A percentile compares a stretch with the other conserved stretches of the same genome.
Evolutionary conservation across 2,888 invertebrate species (phyloP).

Genomic region (Parthenolecanium corni): DNA sequence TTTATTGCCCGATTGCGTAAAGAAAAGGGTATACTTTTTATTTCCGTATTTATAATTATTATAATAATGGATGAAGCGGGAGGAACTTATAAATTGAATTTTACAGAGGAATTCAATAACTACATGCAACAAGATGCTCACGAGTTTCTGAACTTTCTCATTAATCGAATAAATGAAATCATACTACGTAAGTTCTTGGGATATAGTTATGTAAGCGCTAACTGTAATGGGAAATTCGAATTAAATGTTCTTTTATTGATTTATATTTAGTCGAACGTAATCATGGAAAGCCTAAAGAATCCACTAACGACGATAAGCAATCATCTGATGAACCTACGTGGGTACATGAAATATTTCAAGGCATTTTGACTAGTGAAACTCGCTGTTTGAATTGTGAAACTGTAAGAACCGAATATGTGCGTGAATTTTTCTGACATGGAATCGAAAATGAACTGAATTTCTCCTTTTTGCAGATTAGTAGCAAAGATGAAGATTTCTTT

Average conservation of each 20-base stretch:
- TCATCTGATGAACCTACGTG: constrained; percentile 76
- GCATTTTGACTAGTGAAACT: constrained; percentile 97
- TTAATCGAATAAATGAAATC: constrained; percentile 97
- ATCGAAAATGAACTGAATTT: not conserved
- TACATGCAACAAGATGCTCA: constrained; percentile 99
- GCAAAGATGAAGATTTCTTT: constrained; percentile 98
- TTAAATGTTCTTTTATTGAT: not conserved
- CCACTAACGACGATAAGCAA: constrained; percentile 39
- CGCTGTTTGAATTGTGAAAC: constrained; percentile 99
- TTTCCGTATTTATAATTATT: not conserved
- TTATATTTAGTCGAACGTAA: constrained; percentile 22
- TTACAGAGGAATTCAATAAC: constrained; percentile 95
- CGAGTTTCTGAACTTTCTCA: constrained; percentile 96
- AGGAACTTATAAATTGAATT: not conserved
- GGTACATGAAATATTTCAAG: constrained; percentile 99
- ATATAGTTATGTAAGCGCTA: not conserved
- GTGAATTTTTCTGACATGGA: not conserved
- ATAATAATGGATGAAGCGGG: not conserved
- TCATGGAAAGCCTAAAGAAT: constrained; percentile 43
- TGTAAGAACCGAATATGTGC: constrained; percentile 42
- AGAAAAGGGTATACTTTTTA: constrained; percentile 76
- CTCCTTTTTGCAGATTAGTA: constrained; percentile 52
- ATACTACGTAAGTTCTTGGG: constrained; percentile 62
- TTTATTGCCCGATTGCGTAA: constrained; percentile 95
- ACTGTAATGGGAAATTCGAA: not conserved